These are phyloP conservation scores for Syncerus caffer DNA, from an alignment of 2,797 vertebrate species.

Conservation along the genomic window DNA sequence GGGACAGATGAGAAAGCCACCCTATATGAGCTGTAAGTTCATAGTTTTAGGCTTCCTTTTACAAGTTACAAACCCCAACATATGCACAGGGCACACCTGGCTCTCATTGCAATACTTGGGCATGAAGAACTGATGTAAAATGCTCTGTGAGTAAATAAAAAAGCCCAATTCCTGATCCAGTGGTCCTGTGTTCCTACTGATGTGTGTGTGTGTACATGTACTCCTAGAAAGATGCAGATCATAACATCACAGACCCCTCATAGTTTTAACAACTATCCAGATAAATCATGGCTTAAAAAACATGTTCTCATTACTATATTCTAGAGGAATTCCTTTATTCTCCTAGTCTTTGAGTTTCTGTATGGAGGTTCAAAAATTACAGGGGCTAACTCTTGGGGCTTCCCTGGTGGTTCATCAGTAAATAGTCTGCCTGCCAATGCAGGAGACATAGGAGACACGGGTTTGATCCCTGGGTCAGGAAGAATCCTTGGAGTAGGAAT, in stretches of 20 bases:
- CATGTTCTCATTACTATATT: not conserved
- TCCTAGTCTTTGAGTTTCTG: not conserved
- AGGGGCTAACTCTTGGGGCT: not conserved
- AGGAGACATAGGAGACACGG: not conserved
- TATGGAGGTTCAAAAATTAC: not conserved
- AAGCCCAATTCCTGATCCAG: not conserved
- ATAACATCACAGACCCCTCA: not conserved
- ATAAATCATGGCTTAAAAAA: not conserved
- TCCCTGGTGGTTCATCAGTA: not conserved
- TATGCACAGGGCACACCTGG: not conserved
- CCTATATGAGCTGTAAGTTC: not conserved
- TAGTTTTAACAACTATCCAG: not conserved
- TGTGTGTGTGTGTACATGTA: accelerated
- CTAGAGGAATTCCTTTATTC: not conserved
- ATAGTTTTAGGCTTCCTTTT: not conserved
- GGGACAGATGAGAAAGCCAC: not conserved
- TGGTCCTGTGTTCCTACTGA: accelerated
- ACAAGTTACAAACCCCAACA: accelerated
- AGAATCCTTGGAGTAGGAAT: not conserved
- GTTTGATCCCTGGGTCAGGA: not conserved
- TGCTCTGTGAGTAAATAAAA: not conserved
- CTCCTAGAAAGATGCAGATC: not conserved
- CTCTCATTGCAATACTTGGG: not conserved
- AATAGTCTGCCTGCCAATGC: not conserved
- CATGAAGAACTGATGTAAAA: not conserved